Evolutionary conservation across 2,113 vertebrate genomes (phyloP).

Genomic region (Lipophrys pholis): DNA sequence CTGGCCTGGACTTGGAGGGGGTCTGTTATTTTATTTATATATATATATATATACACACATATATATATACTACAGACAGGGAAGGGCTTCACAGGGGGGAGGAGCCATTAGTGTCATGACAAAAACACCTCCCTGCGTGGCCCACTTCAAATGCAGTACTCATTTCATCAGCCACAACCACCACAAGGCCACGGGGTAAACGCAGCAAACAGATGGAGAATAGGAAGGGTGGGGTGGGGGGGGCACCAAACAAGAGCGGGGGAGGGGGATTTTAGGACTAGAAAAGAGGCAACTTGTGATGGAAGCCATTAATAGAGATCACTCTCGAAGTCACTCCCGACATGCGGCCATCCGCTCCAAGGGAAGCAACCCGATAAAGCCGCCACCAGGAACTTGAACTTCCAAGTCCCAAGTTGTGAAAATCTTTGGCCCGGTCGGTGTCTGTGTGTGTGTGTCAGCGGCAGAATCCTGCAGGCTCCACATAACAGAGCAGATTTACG

Average conservation of each 20-base stretch:
- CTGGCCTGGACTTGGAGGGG: slow-evolving; percentile 16
- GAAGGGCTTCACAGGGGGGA: slow-evolving; percentile 44
- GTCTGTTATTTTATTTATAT: not conserved
- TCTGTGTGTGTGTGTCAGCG: slow-evolving; percentile 23
- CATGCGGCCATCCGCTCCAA: slow-evolving; percentile 21
- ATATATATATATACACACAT: too few relatives aligned
- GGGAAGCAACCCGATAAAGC: slow-evolving; percentile 29
- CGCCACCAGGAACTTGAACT: slow-evolving; percentile 45
- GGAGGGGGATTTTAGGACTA: slow-evolving; percentile 25
- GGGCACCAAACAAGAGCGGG: slow-evolving; percentile 11
- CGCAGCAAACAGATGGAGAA: slow-evolving; percentile 76
- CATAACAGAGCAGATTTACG: slow-evolving; percentile 52
- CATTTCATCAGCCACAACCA: slow-evolving; percentile 71
- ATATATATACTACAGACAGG: slow-evolving; percentile 28
- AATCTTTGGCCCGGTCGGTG: slow-evolving; percentile 20
- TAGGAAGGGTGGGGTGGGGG: slow-evolving; percentile 30
- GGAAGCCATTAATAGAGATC: slow-evolving; percentile 20
- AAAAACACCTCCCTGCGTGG: slow-evolving; percentile 64
- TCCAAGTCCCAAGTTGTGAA: slow-evolving; percentile 31
- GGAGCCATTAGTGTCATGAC: slow-evolving; percentile 66
- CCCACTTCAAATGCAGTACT: slow-evolving; percentile 71
- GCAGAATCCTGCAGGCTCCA: slow-evolving; percentile 36
- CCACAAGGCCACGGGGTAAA: slow-evolving; percentile 71
- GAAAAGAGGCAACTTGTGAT: slow-evolving; percentile 11
- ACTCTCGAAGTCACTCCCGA: slow-evolving; percentile 10